Percentiles rank a stretch among this genome's conserved stretches.
phyloP scores from a whole-genome alignment of 1,140 invertebrate species.

The Lepidurus packardi region DNA sequence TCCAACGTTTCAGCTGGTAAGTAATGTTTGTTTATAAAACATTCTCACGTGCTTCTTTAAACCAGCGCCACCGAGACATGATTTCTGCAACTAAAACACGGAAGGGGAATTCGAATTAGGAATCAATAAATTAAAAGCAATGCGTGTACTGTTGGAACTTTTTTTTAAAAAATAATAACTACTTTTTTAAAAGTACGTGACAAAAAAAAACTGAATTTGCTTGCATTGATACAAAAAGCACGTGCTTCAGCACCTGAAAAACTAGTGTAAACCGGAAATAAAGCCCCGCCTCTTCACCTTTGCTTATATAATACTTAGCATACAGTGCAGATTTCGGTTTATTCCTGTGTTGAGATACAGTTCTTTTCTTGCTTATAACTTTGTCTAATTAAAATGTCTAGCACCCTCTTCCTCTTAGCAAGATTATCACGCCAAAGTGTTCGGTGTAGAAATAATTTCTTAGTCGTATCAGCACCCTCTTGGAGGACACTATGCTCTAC shows the following conservation, averaged over 20 bases:
- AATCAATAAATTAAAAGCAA: too few relatives aligned
- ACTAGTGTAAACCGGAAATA: not conserved
- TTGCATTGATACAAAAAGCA: too few relatives aligned
- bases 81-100: too few relatives aligned
- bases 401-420: not conserved
- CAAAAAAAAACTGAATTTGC: too few relatives aligned
- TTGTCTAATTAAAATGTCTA: not conserved
- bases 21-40: too few relatives aligned
- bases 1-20: too few relatives aligned
- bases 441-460: not conserved
- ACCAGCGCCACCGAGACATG: too few relatives aligned
- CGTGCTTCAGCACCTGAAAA: not conserved
- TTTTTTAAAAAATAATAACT: too few relatives aligned
- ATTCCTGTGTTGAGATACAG: not conserved
- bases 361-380: not conserved
- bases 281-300: constrained; percentile 27
- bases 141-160: too few relatives aligned
- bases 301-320: constrained; percentile 42
- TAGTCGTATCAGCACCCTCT: not conserved
- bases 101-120: too few relatives aligned
- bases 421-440: not conserved
- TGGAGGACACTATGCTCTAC: not conserved
- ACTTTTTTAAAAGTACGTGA: too few relatives aligned
- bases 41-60: too few relatives aligned
- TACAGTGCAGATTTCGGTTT: not conserved